These are phyloP conservation scores for Sus cebifrons DNA, from an alignment of 2,797 vertebrate species.

Conservation along the genomic window DNA sequence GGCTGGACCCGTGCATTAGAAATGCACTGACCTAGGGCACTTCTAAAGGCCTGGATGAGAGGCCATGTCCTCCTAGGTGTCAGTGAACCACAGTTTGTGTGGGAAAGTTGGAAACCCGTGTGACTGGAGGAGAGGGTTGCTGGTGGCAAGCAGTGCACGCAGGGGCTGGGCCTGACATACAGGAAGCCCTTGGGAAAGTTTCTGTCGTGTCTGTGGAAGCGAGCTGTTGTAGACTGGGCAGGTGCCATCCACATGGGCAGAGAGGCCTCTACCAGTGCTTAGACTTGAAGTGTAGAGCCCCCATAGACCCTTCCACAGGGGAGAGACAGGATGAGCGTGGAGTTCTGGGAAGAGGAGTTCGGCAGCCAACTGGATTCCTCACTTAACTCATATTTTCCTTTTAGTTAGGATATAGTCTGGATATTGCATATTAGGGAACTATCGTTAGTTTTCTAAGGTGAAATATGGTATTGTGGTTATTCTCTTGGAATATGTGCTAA, in stretches of 20 bases:
- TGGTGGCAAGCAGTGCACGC: not conserved
- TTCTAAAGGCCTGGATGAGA: not conserved
- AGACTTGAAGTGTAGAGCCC: conserved; percentile 4
- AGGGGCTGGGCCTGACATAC: not conserved
- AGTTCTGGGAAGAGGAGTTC: not conserved
- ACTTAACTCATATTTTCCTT: not conserved
- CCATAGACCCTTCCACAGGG: not conserved
- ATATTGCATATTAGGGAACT: conserved; percentile 11
- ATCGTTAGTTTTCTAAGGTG: not conserved
- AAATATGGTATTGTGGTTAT: not conserved
- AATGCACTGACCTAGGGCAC: not conserved
- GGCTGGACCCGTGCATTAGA: not conserved
- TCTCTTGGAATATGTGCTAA: not conserved
- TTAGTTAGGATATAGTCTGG: conserved; percentile 9
- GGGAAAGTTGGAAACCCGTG: not conserved
- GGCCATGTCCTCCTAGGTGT: not conserved
- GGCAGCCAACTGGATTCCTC: not conserved
- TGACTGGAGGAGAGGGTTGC: not conserved
- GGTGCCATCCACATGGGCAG: not conserved
- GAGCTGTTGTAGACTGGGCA: not conserved
- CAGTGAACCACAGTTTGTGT: not conserved
- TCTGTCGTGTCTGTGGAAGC: not conserved
- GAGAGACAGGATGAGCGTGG: not conserved
- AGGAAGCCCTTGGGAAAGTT: not conserved
- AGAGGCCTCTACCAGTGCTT: not conserved